A percentile compares a stretch with the other conserved stretches of the same genome.
phyloP scores from a whole-genome alignment of 2,888 invertebrate genomes.

The Panopea generosa region DNA sequence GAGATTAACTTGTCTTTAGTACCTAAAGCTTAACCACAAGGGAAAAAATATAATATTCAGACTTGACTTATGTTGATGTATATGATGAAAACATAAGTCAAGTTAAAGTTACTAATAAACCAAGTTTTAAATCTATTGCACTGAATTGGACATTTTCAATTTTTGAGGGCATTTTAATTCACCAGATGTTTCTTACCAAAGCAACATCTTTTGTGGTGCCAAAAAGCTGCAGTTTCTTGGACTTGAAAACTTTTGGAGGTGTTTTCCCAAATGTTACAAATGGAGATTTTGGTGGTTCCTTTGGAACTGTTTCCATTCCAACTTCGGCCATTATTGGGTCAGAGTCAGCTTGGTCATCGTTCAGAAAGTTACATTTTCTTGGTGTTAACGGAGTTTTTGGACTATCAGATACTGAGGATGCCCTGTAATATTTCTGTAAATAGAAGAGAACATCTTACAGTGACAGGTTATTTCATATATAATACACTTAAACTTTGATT shows the following conservation, averaged over 20 bases:
- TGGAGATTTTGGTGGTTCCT: slow-evolving; percentile 64
- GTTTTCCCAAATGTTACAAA: slow-evolving; percentile 81
- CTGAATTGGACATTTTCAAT: too few relatives aligned
- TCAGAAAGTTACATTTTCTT: slow-evolving; percentile 52
- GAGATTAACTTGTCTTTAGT: too few relatives aligned
- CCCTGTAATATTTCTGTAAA: slow-evolving; percentile 70
- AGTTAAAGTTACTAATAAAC: too few relatives aligned
- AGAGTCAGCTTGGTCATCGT: slow-evolving; percentile 15
- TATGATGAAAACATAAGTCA: too few relatives aligned
- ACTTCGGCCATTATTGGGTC: not conserved
- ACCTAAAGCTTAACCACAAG: too few relatives aligned
- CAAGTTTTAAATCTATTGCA: too few relatives aligned
- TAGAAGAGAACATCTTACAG: too few relatives aligned
- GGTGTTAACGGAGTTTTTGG: slow-evolving; percentile 57
- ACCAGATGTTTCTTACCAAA: slow-evolving; percentile 45
- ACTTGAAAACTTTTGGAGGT: slow-evolving; percentile 64
- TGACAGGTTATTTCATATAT: too few relatives aligned
- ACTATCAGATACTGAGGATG: slow-evolving; percentile 61
- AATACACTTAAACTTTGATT: too few relatives aligned
- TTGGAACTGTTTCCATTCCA: not conserved
- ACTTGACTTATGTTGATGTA: too few relatives aligned
- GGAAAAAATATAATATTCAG: too few relatives aligned
- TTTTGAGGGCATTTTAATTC: too few relatives aligned
- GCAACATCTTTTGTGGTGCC: slow-evolving; percentile 47
- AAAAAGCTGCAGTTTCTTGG: slow-evolving; percentile 57